Base-by-base conservation (phyloP, 2,797 vertebrate species). In the Macroramphosus scolopax region DNA sequence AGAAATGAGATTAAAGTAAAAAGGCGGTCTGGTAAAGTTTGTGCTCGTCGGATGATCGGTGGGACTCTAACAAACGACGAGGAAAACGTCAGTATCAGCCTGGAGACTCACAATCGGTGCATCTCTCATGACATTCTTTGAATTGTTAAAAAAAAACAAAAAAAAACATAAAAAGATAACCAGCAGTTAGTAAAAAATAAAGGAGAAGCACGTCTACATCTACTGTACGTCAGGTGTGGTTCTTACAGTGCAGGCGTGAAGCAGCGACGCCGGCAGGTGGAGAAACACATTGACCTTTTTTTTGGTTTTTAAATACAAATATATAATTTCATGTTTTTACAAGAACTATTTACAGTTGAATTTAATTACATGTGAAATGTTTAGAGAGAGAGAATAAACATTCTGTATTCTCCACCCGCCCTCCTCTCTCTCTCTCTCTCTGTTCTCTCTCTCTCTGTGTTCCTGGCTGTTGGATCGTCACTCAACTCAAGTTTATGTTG, bases 321-420 rank as follows among this genome's bases (percentile, higher is more conserved):
- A 92, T 92, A 91, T 91, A 89, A 91, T 92, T 92, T 79, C 20
- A 51, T 64, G 61, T 82, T 88, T 88, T 80, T 94, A 94, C 92
- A 94, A 92, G 90, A 82, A 82, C 80, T 96, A 96, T 96, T 90
- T 95, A 97, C 93, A 96, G 54, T 88, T 71, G 58, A 25, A 54
- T 68, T 64, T 83, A 89, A 92, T 90, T 91, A 92, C 91, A 91
- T 47, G 62, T 76, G 79, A 80, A 75, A 78, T 63, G 77, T 53
- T 58, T 17, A 44, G 10, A 33, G 28, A 16, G 82, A n/a, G n/a
- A n/a, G n/a, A n/a, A n/a, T n/a, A n/a, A n/a, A n/a, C n/a, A n/a
- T n/a, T n/a, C n/a, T n/a, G n/a, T n/a, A n/a, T n/a, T n/a, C n/a
- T n/a, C n/a, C n/a, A n/a, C n/a, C n/a, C n/a, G n/a, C n/a, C n/a